Percentiles rank a stretch among this genome's conserved stretches.
Conservation (phyloP, 2,888 invertebrate genomes). For the Philhelius pedissequus region DNA sequence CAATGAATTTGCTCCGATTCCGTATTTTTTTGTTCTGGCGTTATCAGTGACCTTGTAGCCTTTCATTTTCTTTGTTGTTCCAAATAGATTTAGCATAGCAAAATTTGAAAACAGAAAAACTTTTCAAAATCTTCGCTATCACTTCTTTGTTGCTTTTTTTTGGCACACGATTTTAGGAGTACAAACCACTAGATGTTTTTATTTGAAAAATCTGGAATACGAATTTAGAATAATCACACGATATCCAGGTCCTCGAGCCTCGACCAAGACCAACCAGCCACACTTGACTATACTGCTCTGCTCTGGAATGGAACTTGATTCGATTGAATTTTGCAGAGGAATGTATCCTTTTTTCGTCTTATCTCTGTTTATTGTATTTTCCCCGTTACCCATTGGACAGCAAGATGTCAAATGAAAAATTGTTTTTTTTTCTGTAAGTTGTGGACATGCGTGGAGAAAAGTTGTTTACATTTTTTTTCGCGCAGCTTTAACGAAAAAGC, state of each 20-base stretch:
- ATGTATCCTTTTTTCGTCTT: constrained; percentile 5
- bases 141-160: not conserved
- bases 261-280: not conserved
- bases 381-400: not conserved
- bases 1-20: constrained; percentile 77
- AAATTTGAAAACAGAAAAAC: constrained; percentile 3
- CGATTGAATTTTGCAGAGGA: constrained; percentile 4
- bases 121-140: not conserved
- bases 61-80: constrained; percentile 71
- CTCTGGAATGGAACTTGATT: constrained; percentile 8
- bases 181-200: not conserved
- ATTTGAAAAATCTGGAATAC: not conserved
- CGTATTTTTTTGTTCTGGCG: constrained; percentile 75
- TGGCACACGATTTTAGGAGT: not conserved
- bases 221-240: not conserved
- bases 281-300: too few relatives aligned
- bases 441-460: constrained; percentile 1
- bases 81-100: constrained; percentile 53
- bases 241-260: not conserved
- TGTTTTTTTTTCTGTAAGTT: not conserved
- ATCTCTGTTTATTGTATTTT: constrained; percentile 48
- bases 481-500: constrained; percentile 46
- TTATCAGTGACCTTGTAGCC: constrained; percentile 78
- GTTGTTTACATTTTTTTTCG: constrained; percentile 57
- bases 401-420: constrained; percentile 11